These are phyloP conservation scores for Zaprionus lachaisei DNA, from an alignment of 1,140 invertebrate genomes.

Conservation along the genomic window DNA sequence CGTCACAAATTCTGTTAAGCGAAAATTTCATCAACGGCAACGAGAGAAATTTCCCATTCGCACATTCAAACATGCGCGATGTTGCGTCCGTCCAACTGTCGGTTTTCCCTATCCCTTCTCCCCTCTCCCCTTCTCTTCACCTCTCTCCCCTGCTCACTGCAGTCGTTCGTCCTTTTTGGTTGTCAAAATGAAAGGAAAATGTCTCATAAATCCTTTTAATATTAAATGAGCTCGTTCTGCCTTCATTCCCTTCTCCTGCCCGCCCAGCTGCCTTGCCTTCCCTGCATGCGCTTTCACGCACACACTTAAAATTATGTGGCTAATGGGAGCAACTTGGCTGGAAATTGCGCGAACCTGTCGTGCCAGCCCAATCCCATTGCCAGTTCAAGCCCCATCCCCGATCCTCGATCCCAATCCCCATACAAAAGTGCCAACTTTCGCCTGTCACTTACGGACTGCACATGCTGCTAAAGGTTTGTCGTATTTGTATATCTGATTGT, in stretches of 20 bases:
- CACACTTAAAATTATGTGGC: conserved; percentile 82
- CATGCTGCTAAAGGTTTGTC: conserved; percentile 37
- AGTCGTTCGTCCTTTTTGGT: conserved; percentile 48
- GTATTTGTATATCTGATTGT: conserved; percentile 53
- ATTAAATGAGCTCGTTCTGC: conserved; percentile 77
- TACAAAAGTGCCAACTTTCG: conserved; percentile 39
- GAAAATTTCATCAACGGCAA: conserved; percentile 80
- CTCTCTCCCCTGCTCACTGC: neutral
- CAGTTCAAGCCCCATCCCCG: conserved; percentile 5
- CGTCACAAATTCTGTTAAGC: conserved; percentile 81
- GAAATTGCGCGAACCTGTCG: conserved; percentile 70
- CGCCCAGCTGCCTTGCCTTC: no score
- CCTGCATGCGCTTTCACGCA: conserved; percentile 53
- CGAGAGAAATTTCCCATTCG: conserved; percentile 68
- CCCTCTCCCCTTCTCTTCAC: neutral
- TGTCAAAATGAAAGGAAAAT: conserved; percentile 83
- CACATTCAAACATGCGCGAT: conserved; percentile 38
- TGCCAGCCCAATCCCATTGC: conserved; percentile 45
- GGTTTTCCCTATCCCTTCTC: neutral
- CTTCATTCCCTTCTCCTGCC: neutral
- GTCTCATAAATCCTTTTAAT: conserved; percentile 83
- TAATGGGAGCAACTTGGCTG: conserved; percentile 81
- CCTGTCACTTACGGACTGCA: conserved; percentile 42
- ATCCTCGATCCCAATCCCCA: neutral
- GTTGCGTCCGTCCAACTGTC: neutral